Evolutionary conservation across 2,888 invertebrate genomes (phyloP).

Genomic region (Torymus aiolomorphi): DNA sequence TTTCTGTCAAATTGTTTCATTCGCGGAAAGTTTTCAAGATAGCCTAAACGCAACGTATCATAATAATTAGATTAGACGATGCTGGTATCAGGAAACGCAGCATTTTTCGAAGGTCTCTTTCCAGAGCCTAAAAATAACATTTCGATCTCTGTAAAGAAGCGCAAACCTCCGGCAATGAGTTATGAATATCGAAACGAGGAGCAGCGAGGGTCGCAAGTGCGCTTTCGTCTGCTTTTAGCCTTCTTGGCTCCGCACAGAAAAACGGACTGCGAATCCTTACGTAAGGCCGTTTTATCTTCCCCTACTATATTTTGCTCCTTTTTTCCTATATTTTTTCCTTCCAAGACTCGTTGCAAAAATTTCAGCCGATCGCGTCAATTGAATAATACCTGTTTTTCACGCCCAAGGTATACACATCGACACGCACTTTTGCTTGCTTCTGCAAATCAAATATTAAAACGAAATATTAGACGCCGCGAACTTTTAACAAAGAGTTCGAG

Average conservation of each 20-base stretch:
- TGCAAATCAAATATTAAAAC: no score
- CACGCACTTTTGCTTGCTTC: no score
- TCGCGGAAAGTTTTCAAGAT: no score
- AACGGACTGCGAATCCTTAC: conserved; percentile 9
- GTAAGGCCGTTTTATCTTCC: conserved; percentile 34
- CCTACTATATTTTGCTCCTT: background rate
- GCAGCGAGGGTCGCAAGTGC: background rate
- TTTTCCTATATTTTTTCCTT: background rate
- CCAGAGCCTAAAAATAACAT: no score
- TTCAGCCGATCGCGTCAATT: background rate
- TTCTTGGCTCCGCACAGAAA: background rate
- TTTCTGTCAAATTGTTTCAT: no score
- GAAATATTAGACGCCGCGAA: no score
- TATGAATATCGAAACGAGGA: background rate
- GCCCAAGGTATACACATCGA: no score
- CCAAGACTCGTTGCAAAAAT: background rate
- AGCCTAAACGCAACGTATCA: no score
- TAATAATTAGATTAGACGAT: no score
- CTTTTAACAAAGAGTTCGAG: no score
- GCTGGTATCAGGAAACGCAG: background rate
- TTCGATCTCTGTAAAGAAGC: no score
- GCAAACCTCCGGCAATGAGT: background rate
- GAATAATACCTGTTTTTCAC: background rate
- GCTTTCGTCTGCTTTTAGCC: conserved; percentile 1
- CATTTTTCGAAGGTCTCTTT: background rate